phyloP scores from a whole-genome alignment of 1,140 invertebrate genomes.

The Pollicipes pollicipes region DNA sequence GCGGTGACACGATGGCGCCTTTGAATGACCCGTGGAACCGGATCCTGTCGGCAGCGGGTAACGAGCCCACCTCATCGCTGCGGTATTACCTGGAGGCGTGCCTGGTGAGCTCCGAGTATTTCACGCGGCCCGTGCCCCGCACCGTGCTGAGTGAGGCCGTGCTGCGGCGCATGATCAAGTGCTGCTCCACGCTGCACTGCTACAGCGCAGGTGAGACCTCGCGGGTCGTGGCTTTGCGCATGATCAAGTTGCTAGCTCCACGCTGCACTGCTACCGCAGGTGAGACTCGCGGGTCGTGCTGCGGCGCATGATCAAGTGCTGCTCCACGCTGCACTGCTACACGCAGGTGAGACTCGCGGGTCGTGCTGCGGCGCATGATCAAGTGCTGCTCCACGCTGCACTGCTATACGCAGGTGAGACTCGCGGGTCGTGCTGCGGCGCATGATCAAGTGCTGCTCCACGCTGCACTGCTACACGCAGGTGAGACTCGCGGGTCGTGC shows the following conservation, averaged over 20 bases:
- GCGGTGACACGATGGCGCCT: too few species aligned
- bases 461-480: too few species aligned
- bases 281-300: too few species aligned
- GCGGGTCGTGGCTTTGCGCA: slow-evolving; percentile 42
- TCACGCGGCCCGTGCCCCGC: slow-evolving; percentile 43
- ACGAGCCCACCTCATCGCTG: background rate
- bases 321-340: slow-evolving; percentile 62
- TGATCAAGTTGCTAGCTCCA: slow-evolving; percentile 79
- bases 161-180: slow-evolving; percentile 69
- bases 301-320: slow-evolving; percentile 76
- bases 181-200: slow-evolving; percentile 65
- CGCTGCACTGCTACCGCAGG: slow-evolving; percentile 64
- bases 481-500: too few species aligned
- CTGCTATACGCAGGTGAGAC: too few species aligned
- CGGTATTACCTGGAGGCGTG: background rate
- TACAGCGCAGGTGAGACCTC: slow-evolving; percentile 48
- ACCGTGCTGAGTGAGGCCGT: slow-evolving; percentile 34
- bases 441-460: too few species aligned
- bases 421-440: too few species aligned
- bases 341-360: slow-evolving; percentile 44
- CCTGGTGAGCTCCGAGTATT: slow-evolving; percentile 1
- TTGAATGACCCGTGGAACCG: too few species aligned
- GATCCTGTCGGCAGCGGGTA: background rate
- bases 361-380: too few species aligned
- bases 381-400: too few species aligned